A percentile compares a stretch with the other conserved stretches of the same genome.
phyloP scores from a whole-genome alignment of 2,888 invertebrate genomes.

The Capitulum mitella region DNA sequence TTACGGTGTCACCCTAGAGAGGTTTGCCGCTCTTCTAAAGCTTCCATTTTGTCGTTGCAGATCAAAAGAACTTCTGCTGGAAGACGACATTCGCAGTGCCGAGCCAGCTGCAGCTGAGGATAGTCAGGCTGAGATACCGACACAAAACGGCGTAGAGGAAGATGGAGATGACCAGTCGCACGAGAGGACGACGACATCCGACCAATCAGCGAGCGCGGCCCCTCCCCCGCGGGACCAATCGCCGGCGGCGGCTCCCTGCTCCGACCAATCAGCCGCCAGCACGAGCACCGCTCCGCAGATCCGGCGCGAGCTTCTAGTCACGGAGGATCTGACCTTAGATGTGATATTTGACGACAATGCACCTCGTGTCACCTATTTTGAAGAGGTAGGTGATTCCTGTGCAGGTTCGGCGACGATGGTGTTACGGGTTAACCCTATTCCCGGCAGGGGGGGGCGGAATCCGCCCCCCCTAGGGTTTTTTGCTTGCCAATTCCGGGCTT shows the following conservation, averaged over 20 bases:
- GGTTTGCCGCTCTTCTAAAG: too few species aligned
- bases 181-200: neutral
- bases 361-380: neutral
- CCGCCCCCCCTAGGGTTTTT: too few species aligned
- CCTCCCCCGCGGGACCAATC: neutral
- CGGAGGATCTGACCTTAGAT: neutral
- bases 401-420: too few species aligned
- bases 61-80: neutral
- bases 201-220: neutral
- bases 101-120: too few species aligned
- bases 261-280: neutral
- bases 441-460: too few species aligned
- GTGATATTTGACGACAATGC: constrained; percentile 7
- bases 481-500: too few species aligned
- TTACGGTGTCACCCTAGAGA: too few species aligned
- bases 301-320: constrained; percentile 8
- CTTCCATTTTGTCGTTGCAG: too few species aligned
- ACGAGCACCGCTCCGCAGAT: neutral
- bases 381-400: neutral
- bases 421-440: too few species aligned
- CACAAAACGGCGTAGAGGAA: neutral
- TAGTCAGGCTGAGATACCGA: too few species aligned
- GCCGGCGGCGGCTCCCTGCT: neutral
- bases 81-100: neutral
- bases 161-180: neutral